Evolutionary conservation across 1,140 invertebrate species (phyloP).

Genomic region (Drosophila simulans): DNA sequence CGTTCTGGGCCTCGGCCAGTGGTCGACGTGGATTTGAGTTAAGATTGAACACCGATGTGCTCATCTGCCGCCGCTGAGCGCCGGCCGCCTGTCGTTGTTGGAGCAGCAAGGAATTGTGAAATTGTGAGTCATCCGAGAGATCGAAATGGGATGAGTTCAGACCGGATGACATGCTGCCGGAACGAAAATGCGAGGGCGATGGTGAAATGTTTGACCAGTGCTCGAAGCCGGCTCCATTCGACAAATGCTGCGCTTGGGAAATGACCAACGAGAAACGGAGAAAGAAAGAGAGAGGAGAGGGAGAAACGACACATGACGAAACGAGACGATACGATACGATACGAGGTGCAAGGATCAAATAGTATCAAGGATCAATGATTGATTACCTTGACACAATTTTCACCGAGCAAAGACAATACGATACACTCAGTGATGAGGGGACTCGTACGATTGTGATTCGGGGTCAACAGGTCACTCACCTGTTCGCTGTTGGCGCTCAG

Average conservation of each 20-base stretch:
- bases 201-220: slow-evolving; percentile 84
- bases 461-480: slow-evolving; percentile 44
- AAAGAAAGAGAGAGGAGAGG: slow-evolving; percentile 48
- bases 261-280: slow-evolving; percentile 56
- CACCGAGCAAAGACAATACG: slow-evolving; percentile 15
- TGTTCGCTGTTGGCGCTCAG: slow-evolving; percentile 84
- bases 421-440: slow-evolving; percentile 35
- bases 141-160: slow-evolving; percentile 84
- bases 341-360: background rate
- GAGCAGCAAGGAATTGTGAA: slow-evolving; percentile 79
- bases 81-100: slow-evolving; percentile 75
- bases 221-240: slow-evolving; percentile 73
- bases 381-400: background rate
- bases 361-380: background rate
- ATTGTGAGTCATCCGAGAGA: slow-evolving; percentile 78
- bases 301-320: slow-evolving; percentile 57
- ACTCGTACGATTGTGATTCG: background rate
- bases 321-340: slow-evolving; percentile 31
- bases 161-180: slow-evolving; percentile 85
- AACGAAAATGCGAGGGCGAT: slow-evolving; percentile 84
- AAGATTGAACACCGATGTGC: slow-evolving; percentile 86
- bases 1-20: slow-evolving; percentile 52
- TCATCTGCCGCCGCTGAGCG: slow-evolving; percentile 75
- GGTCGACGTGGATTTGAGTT: slow-evolving; percentile 74
- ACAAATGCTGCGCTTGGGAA: slow-evolving; percentile 58